A percentile compares a stretch with the other conserved stretches of the same genome.
Evolutionary conservation across 2,888 invertebrate genomes (phyloP).

Genomic region (Sussaba pulchella): DNA sequence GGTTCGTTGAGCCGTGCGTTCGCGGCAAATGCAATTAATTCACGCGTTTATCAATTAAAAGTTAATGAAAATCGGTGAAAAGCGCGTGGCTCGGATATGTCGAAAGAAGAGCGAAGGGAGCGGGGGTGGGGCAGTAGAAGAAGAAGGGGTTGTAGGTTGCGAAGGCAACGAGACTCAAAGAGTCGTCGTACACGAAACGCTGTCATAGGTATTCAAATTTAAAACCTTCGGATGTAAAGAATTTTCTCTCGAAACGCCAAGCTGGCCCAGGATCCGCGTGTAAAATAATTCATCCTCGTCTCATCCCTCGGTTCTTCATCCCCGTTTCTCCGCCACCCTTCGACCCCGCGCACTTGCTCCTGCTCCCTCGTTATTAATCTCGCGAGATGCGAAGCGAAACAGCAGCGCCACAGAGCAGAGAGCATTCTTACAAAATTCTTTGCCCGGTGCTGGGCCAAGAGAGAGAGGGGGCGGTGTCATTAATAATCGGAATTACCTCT

Average conservation of each 20-base stretch:
- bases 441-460: conserved; percentile 55
- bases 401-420: conserved; percentile 40
- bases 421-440: conserved; percentile 73
- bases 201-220: conserved; percentile 56
- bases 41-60: conserved; percentile 44
- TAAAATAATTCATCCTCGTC: conserved; percentile 51
- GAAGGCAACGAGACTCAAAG: conserved; percentile 41
- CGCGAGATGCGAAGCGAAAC: conserved; percentile 71
- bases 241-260: conserved; percentile 36
- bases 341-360: conserved; percentile 3
- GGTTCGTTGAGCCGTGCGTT: neutral
- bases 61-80: conserved; percentile 11
- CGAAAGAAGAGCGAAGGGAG: too few species aligned
- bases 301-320: neutral
- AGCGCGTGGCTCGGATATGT: neutral
- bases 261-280: neutral
- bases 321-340: conserved; percentile 4
- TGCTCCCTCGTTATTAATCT: conserved; percentile 73
- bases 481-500: conserved; percentile 77
- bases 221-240: conserved; percentile 47
- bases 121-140: too few species aligned
- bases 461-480: conserved; percentile 72
- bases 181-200: conserved; percentile 34
- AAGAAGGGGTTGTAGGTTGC: neutral
- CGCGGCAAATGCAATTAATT: conserved; percentile 37